Percentiles rank a stretch among this genome's conserved stretches.
Evolutionary conservation across 2,113 vertebrate genomes (phyloP).

Genomic region (Actenoides hombroni): DNA sequence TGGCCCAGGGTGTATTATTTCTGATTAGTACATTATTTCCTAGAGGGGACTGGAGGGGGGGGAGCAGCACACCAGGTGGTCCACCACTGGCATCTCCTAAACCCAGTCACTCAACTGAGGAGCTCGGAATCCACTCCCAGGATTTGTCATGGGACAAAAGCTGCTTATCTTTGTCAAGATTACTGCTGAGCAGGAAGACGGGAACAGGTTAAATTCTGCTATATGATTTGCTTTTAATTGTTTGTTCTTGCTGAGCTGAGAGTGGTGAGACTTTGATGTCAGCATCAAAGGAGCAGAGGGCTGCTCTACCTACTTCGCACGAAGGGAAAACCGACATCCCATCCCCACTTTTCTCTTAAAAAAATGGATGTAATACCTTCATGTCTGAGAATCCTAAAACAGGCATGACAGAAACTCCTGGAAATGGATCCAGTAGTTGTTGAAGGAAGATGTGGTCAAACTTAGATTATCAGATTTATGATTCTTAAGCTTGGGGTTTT

Average conservation of each 20-base stretch:
- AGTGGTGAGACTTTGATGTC: slow-evolving; percentile 24
- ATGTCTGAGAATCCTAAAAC: background rate
- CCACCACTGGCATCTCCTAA: background rate
- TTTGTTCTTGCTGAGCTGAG: background rate
- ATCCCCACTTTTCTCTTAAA: slow-evolving; percentile 12
- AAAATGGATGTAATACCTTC: background rate
- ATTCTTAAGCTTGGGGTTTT: background rate
- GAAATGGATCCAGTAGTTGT: background rate
- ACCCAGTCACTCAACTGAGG: background rate
- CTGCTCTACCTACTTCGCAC: background rate
- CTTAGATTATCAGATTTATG: background rate
- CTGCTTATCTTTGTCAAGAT: background rate
- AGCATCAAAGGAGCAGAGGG: background rate
- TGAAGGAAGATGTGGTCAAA: background rate
- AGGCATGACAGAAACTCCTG: background rate
- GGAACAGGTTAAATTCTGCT: slow-evolving; percentile 15
- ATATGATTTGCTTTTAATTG: background rate
- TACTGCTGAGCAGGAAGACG: background rate
- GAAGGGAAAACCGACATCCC: background rate
- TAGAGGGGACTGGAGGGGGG: background rate
- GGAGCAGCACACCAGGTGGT: background rate
- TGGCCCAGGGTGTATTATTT: background rate
- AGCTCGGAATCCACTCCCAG: background rate
- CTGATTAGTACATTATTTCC: background rate
- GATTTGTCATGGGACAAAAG: background rate